A percentile compares a stretch with the other conserved stretches of the same genome.
phyloP scores from a whole-genome alignment of 2,797 vertebrate genomes.

The Dermochelys coriacea region DNA sequence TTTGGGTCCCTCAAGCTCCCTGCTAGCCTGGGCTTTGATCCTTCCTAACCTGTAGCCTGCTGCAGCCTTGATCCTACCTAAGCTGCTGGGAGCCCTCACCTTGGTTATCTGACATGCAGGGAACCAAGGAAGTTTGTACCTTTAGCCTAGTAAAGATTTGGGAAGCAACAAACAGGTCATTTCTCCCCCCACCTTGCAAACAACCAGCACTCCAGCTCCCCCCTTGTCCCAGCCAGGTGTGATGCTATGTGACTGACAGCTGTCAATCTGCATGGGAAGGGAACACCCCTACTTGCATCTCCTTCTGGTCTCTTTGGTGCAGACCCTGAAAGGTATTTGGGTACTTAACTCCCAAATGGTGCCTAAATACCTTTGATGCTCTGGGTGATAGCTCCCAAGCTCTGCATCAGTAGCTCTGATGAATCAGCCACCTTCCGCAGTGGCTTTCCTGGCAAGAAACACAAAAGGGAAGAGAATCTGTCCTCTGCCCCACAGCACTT shows the following conservation, averaged over 20 bases:
- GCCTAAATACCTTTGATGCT: too few species aligned
- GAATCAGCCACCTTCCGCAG: too few species aligned
- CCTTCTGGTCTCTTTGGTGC: not conserved
- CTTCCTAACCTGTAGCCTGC: not conserved
- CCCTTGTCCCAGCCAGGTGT: not conserved
- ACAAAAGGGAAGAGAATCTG: too few species aligned
- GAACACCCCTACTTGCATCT: not conserved
- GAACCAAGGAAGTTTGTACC: not conserved
- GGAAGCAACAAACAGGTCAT: not conserved
- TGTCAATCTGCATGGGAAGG: not conserved
- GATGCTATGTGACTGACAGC: not conserved
- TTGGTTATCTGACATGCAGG: not conserved
- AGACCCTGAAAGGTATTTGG: too few species aligned
- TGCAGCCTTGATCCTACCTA: not conserved
- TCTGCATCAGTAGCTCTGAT: too few species aligned
- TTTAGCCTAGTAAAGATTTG: not conserved
- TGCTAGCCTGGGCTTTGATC: not conserved
- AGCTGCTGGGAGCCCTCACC: slow-evolving; percentile 23
- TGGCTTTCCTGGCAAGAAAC: too few species aligned
- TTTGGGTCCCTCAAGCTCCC: fast-evolving
- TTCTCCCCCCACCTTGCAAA: not conserved
- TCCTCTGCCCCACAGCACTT: too few species aligned
- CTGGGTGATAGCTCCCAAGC: too few species aligned
- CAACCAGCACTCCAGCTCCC: not conserved
- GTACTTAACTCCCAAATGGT: too few species aligned